phyloP scores from a whole-genome alignment of 2,888 invertebrate species.

The Agrochola lota region DNA sequence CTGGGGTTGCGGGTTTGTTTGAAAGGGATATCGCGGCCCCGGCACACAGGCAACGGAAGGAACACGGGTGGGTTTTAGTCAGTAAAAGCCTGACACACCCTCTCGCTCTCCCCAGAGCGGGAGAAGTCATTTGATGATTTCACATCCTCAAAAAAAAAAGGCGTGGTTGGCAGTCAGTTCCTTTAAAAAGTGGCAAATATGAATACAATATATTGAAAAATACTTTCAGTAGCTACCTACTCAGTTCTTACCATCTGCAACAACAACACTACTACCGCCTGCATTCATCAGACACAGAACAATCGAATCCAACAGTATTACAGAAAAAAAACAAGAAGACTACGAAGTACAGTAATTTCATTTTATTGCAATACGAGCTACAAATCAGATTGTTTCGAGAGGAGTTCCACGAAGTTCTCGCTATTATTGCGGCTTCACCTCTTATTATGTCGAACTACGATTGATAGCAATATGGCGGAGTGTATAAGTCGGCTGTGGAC shows the following conservation, averaged over 20 bases:
- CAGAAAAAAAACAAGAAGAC: background rate
- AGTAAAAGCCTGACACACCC: too few species aligned
- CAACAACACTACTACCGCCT: background rate
- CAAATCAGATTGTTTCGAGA: slow-evolving; percentile 26
- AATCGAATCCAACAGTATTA: background rate
- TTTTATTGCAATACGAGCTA: slow-evolving; percentile 10
- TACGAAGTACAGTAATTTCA: background rate
- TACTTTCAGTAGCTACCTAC: background rate
- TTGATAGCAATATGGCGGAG: slow-evolving; percentile 31
- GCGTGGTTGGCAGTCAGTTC: background rate
- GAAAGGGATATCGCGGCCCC: too few species aligned
- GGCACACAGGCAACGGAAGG: too few species aligned
- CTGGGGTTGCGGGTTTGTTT: too few species aligned
- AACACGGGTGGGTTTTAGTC: too few species aligned
- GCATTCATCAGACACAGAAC: background rate
- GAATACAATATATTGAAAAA: background rate
- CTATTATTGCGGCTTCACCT: slow-evolving; percentile 27
- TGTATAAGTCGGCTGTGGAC: slow-evolving; percentile 25
- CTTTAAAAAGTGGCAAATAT: background rate
- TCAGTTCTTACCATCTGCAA: background rate
- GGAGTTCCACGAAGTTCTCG: slow-evolving; percentile 17
- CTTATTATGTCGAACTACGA: slow-evolving; percentile 24
- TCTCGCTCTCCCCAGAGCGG: too few species aligned
- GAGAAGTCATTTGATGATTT: too few species aligned
- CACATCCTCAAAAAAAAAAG: too few species aligned